Evolutionary conservation across 2,113 vertebrate species (phyloP), one percentile per base, ranked within the genome.

Genomic region (Colaptes auratus): DNA sequence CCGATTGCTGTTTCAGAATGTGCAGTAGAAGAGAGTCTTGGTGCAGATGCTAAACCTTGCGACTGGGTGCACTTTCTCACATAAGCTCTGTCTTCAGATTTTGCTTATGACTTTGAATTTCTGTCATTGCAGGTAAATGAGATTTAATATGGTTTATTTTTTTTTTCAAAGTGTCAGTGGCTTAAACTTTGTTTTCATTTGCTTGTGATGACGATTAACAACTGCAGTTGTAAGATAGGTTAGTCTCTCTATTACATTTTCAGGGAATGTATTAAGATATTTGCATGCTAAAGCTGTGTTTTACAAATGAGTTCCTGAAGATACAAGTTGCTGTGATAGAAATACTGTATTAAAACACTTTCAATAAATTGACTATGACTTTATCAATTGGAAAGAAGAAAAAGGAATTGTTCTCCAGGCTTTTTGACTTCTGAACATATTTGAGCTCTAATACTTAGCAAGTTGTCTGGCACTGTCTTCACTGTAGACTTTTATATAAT

Each of bases 151-250:
- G 71, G 71, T 94, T 85, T 71, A 94, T 94, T 39, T 86, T 95
- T 95, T 84, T 71, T 95, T 82, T 86, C 89, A n/a, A 96, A 95
- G 95, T 92, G 86, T 88, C 85, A 72, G 33, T 92, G 96, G 91
- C 97, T 97, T 96, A 96, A 96, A 96, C 95, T 97, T 97, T 97
- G 96, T 97, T 97, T 98, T 97, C 81, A 76, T 97, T 97, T 97
- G 93, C 93, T 95, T 97, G 94, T 72, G 90, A 95, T 94, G 93
- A 92, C 92, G 95, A 92, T 96, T 95, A 97, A 97, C 90, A 95
- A 93, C 95, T 96, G 95, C 94, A 93, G 90, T 74, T 85, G 73
- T 93, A 96, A 91, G 96, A 90, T 95, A 97, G 96, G 96, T 97
- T 97, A 95, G 94, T 86, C 56, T 91, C 92, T 95, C 48, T 87